Evolutionary conservation across 2,113 vertebrate genomes (phyloP), one percentile per base, ranked within the genome.

Genomic region (Bufo gargarizans): DNA sequence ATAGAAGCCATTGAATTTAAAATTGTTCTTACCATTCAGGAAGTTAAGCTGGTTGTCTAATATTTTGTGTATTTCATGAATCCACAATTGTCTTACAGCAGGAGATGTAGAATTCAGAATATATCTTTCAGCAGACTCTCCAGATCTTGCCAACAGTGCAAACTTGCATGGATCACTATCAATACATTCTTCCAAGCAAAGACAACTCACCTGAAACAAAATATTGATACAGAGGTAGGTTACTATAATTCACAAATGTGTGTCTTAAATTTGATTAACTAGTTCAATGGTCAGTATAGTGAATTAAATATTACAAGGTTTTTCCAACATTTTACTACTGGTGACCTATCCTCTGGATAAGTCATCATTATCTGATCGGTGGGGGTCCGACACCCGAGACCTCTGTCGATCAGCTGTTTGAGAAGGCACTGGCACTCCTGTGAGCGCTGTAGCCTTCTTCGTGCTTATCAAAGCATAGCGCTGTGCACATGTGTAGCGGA

Each of bases 21-120:
- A 76, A 7, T 90, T 67, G 20, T 3, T 81, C n/a, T 94, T 96
- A 99, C 98, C 98, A 91, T 99, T 99, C 93, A 99, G 96, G 93
- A 99, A 99, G 91, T 99, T 99, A 90, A 97, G 97, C 94, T 99
- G 98, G 95, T 98, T 99, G 94, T 99, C 98, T 92, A 99, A 94
- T 90, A 99, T 99, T 94, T 99, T 98, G 96, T 97, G 97, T 92
- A 99, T 97, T 94, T 99, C 98, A 33, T 98, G 96, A 89, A 99
- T 94, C 98, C 98, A 99, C 3, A 95, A 93, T 89, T 98, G 97
- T 90, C 96, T 95, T 87, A 97, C 94, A 85, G 94, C 96, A 4
- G 97, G 96, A 91, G 95, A 98, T 17, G 96, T 91, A 9, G 97
- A 96, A 92, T 98, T 97, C 80, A 99, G 93, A 90, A 97, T 89